These are phyloP conservation scores for Nannospalax galili DNA, from an alignment of 2,113 vertebrate species.

Conservation along the genomic window DNA sequence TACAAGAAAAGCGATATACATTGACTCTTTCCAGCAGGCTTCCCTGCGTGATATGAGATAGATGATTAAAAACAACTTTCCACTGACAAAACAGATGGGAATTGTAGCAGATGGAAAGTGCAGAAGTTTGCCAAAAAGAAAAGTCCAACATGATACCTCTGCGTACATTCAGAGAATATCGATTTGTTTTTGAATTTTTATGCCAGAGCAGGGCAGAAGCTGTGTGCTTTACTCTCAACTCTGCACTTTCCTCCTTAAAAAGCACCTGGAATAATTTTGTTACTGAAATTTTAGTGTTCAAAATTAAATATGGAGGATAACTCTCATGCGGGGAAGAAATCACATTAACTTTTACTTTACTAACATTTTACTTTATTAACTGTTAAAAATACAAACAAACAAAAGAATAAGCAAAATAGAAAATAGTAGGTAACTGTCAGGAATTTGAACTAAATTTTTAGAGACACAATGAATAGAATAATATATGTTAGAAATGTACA, in stretches of 20 bases:
- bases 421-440: background rate
- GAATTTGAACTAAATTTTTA: background rate
- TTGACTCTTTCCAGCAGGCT: conserved; percentile 56
- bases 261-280: background rate
- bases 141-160: background rate
- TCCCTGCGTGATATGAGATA: background rate
- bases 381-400: too few relatives aligned
- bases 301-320: background rate
- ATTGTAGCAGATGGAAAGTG: background rate
- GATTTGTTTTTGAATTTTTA: background rate
- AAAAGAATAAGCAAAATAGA: background rate
- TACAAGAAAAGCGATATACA: background rate
- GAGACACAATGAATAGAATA: background rate
- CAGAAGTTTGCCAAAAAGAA: background rate
- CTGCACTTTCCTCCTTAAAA: background rate
- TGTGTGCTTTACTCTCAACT: background rate
- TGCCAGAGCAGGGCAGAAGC: background rate
- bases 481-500: background rate
- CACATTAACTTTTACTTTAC: too few relatives aligned
- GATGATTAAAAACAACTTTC: conserved; percentile 60
- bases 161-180: conserved; percentile 17
- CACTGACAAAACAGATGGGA: conserved; percentile 54
- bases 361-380: too few relatives aligned
- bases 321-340: background rate
- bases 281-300: background rate